Percentiles rank a stretch among this genome's conserved stretches.
These are phyloP conservation scores for Darevskia nairensis DNA, from an alignment of 2,797 vertebrate genomes.

Conservation along the genomic window DNA sequence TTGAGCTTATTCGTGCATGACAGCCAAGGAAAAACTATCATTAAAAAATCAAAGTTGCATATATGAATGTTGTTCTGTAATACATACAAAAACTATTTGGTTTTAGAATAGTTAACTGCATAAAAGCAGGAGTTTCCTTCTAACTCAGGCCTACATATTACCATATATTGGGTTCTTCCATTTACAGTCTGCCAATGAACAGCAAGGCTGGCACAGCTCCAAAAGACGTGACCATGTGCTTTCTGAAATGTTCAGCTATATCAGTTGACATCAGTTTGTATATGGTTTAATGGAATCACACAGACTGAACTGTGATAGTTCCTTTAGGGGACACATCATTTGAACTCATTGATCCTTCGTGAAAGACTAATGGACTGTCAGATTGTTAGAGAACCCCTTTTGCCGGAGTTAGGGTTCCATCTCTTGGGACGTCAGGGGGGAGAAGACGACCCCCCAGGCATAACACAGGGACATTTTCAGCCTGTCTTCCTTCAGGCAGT, in stretches of 20 bases:
- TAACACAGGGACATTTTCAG: no score
- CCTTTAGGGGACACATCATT: not conserved
- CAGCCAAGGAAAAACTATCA: no score
- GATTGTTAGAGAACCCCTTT: not conserved
- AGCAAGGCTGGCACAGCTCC: no score
- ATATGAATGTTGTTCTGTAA: no score
- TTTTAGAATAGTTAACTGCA: not conserved
- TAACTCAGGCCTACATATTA: not conserved
- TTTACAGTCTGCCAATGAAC: not conserved
- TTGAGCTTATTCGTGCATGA: not conserved
- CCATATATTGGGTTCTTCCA: not conserved
- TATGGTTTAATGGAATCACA: not conserved
- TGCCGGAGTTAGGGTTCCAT: no score
- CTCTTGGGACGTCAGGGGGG: no score
- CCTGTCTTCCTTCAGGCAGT: no score
- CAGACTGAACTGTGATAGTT: not conserved
- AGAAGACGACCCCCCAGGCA: no score
- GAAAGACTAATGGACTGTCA: not conserved
- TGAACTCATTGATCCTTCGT: not conserved
- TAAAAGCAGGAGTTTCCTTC: not conserved
- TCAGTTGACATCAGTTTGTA: not conserved
- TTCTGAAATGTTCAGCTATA: not conserved
- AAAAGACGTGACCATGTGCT: not conserved
- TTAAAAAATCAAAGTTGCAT: no score
- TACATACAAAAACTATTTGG: not conserved